Evolutionary conservation across 2,888 invertebrate genomes (phyloP).

Genomic region (Physocephala rufipes): DNA sequence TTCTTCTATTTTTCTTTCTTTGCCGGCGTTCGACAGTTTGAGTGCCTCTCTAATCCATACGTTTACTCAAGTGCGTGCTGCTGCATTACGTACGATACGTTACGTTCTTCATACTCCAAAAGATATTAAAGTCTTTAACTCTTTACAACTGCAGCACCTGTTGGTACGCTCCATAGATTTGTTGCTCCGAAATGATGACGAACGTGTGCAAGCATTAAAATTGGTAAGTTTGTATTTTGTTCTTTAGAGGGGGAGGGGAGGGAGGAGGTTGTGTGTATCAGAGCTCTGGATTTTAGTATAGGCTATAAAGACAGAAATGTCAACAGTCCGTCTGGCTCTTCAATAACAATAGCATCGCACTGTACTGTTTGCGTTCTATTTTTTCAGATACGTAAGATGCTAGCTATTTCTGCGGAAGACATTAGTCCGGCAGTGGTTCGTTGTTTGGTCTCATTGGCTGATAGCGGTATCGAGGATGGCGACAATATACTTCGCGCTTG

Average conservation of each 20-base stretch:
- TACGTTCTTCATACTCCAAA: conserved; percentile 82
- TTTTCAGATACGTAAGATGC: conserved; percentile 68
- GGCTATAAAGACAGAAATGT: no score
- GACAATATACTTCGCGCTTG: conserved; percentile 87
- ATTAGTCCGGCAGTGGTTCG: conserved; percentile 82
- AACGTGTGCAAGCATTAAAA: conserved; percentile 89
- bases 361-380: neutral
- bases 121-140: conserved; percentile 82
- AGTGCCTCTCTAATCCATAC: conserved; percentile 86
- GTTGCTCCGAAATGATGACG: conserved; percentile 89
- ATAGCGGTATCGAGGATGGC: conserved; percentile 77
- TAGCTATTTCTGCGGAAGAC: conserved; percentile 72
- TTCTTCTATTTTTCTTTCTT: neutral
- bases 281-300: no score
- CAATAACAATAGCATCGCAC: neutral
- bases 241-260: no score
- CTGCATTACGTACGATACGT: conserved; percentile 85
- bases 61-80: conserved; percentile 88
- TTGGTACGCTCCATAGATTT: conserved; percentile 88
- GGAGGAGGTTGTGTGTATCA: no score
- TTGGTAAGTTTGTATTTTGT: conserved; percentile 68
- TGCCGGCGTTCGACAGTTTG: conserved; percentile 71
- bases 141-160: conserved; percentile 84
- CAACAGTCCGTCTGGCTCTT: no score
- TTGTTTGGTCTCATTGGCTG: conserved; percentile 83